Evolutionary conservation across 2,113 vertebrate genomes (phyloP).

Genomic region (Alouatta palliata): DNA sequence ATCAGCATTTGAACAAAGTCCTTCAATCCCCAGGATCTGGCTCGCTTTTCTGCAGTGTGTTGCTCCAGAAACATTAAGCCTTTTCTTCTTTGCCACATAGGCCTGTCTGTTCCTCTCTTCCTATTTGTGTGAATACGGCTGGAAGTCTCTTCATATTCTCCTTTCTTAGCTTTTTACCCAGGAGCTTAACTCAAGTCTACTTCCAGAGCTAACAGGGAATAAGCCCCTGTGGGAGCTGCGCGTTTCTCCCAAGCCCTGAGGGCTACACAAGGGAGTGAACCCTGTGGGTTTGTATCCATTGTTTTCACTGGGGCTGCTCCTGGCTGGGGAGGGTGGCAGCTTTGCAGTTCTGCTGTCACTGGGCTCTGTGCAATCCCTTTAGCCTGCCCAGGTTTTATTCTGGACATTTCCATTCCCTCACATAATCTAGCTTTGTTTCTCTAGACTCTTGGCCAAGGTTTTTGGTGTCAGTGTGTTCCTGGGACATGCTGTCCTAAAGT

Average conservation of each 20-base stretch:
- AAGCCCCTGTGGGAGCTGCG: neutral
- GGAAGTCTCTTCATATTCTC: neutral
- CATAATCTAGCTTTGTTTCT: slow-evolving; percentile 1
- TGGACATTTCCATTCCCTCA: neutral
- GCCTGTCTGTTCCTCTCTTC: neutral
- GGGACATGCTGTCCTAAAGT: neutral
- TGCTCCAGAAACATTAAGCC: neutral
- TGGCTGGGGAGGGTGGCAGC: neutral
- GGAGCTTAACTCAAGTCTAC: neutral
- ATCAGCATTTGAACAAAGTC: neutral
- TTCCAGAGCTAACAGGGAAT: neutral
- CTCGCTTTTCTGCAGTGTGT: neutral
- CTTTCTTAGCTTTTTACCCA: neutral
- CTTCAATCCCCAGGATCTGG: neutral
- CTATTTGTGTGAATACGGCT: neutral
- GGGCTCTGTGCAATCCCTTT: neutral
- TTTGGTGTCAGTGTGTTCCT: neutral
- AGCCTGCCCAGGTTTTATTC: neutral
- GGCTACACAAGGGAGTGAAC: too few relatives aligned
- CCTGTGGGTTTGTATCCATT: neutral
- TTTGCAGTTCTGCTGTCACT: neutral
- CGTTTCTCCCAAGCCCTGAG: neutral
- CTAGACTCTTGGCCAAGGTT: neutral
- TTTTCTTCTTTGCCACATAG: neutral
- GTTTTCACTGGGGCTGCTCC: neutral